Percentiles rank a stretch among this genome's conserved stretches.
Evolutionary conservation across 2,113 vertebrate species (phyloP).

Genomic region (Silurus glanis): DNA sequence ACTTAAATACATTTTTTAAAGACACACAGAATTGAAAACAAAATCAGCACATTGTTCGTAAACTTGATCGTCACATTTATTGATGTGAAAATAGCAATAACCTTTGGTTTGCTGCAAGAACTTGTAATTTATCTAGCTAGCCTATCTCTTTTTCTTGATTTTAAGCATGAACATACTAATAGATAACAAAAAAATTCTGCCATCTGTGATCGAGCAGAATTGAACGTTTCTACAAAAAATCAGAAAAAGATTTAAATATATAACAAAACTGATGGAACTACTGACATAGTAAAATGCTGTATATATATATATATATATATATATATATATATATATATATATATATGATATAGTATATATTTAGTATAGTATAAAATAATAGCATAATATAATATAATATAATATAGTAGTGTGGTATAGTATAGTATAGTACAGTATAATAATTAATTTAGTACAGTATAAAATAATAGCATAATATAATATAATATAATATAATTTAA

Average conservation of each 20-base stretch:
- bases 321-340: too few relatives aligned
- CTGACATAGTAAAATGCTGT: too few relatives aligned
- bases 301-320: too few relatives aligned
- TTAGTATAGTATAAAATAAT: too few relatives aligned
- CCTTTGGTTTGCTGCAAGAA: background rate
- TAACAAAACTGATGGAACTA: background rate
- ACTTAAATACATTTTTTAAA: background rate
- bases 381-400: too few relatives aligned
- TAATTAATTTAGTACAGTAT: too few relatives aligned
- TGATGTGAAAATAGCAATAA: background rate
- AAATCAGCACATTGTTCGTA: background rate
- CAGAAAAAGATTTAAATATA: background rate
- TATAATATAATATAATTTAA: too few relatives aligned
- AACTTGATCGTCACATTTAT: background rate
- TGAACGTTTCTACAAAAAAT: background rate
- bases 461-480: too few relatives aligned
- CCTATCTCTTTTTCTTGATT: background rate
- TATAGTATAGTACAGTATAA: too few relatives aligned
- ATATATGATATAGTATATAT: too few relatives aligned
- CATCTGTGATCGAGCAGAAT: constrained; percentile 1
- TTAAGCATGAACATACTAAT: background rate
- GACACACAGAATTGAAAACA: background rate
- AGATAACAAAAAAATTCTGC: background rate
- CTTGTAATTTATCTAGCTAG: background rate
- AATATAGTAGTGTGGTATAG: too few relatives aligned